Evolutionary conservation across 2,113 vertebrate genomes (phyloP), one percentile per base, ranked within the genome.

Genomic region (Tragulus kanchil): DNA sequence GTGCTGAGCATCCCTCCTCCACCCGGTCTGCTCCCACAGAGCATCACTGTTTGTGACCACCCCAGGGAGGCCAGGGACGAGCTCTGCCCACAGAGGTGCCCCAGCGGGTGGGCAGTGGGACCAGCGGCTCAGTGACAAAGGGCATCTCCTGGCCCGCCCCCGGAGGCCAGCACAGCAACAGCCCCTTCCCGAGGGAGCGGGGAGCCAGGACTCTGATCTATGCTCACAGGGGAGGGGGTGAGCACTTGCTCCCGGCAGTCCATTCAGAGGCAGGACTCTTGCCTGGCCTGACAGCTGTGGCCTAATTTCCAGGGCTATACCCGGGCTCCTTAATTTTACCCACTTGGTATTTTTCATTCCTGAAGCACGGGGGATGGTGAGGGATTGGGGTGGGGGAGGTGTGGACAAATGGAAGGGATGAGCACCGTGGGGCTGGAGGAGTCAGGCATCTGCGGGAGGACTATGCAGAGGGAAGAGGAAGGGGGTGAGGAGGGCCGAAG

Each of bases 201-300:
- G 42, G 6, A 45, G 78, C 90, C n/a, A 54, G 77, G 85, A 23
- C 21, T 48, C 79, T 26, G n/a, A 10, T 42, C 48, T 13, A 0
- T 26, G 59, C 61, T 77, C 61, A 62, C 77, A 19, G 81, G 96
- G 90, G 5, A 13, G 75, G 85, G 82, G 12, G 17, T 4, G 58
- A 61, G 90, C 65, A 54, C 92, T 73, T 71, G 88, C 88, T 69
- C 83, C 62, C 3, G 3, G 52, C 77, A 54, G 93, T 59, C 96
- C 94, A 85, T 91, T 96, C 50, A 11, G 95, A 98, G 97, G 94
- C 9, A 31, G n/a, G 79, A 82, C 96, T 97, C 97, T 77, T 97
- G 97, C 93, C 88, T 81, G 96, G 98, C 90, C 97, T 98, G 98
- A 98, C 98, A 98, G 98, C 98, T 98, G 98, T 98, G 98, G 98